Conservation (phyloP, 2,113 vertebrate species). For the Neomonachus schauinslandi region DNA sequence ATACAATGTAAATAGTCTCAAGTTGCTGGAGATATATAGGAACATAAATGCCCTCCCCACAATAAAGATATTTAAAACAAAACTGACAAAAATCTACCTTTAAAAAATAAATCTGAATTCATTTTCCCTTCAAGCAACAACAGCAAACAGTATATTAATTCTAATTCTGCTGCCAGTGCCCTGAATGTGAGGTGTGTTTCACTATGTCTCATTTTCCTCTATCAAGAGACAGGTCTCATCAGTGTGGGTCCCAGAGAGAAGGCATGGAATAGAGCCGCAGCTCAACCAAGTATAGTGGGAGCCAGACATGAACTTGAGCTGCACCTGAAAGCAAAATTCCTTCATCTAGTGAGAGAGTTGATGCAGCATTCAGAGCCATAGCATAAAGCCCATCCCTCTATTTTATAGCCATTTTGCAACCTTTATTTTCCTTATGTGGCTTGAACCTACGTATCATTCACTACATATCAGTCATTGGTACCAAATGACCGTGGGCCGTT, state of each 20-base stretch:
- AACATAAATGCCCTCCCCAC: background rate
- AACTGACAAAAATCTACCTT: background rate
- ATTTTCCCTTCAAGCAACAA: background rate
- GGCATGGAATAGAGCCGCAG: background rate
- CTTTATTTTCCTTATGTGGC: background rate
- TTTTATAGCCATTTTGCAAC: background rate
- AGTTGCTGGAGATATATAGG: background rate
- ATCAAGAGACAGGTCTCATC: background rate
- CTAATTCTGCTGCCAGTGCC: accelerated
- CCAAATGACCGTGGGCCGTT: background rate
- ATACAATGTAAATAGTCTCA: background rate
- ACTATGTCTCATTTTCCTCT: background rate
- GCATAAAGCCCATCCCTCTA: background rate
- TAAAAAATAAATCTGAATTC: background rate
- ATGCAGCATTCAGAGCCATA: background rate
- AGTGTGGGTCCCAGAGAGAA: background rate
- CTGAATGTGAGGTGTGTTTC: background rate
- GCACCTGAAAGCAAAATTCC: background rate
- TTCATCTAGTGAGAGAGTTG: background rate
- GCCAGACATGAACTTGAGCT: accelerated
- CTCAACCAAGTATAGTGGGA: background rate
- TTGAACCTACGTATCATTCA: background rate
- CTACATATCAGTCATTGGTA: background rate
- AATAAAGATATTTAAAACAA: constrained; percentile 18
- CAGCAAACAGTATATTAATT: background rate